These are phyloP conservation scores for Apotomis betuletana DNA, from an alignment of 2,888 invertebrate species.

Conservation along the genomic window DNA sequence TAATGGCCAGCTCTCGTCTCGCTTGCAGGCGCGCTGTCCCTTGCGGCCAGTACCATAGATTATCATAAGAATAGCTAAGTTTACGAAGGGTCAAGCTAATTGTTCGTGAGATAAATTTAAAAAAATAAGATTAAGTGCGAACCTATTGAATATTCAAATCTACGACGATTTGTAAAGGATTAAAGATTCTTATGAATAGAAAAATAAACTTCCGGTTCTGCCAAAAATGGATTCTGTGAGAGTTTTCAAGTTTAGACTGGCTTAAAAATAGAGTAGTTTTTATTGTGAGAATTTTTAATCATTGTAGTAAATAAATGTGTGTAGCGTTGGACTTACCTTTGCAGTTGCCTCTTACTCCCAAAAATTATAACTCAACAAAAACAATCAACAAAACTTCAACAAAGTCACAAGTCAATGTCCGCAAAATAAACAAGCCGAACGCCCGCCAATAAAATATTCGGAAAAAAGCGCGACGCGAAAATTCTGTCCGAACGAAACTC, in stretches of 20 bases:
- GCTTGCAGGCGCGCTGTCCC: conserved; percentile 68
- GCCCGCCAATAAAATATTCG: conserved; percentile 55
- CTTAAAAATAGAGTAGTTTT: not conserved
- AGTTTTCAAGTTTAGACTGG: conserved; percentile 11
- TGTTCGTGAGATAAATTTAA: conserved; percentile 56
- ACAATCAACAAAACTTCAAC: conserved; percentile 74
- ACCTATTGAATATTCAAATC: conserved; percentile 39
- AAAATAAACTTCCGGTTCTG: conserved; percentile 38
- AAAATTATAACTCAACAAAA: conserved; percentile 64
- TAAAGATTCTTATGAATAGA: conserved; percentile 29
- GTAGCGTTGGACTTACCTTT: conserved; percentile 61
- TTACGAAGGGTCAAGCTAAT: conserved; percentile 60
- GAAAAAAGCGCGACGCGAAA: conserved; percentile 50
- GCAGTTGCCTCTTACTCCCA: conserved; percentile 51
- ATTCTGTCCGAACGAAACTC: conserved; percentile 64
- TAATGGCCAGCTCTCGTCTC: conserved; percentile 63
- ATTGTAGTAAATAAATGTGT: conserved; percentile 10
- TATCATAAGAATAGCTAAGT: conserved; percentile 69
- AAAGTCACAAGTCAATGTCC: conserved; percentile 75
- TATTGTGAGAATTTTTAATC: not conserved
- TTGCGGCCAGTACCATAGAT: conserved; percentile 52
- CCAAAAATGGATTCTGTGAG: conserved; percentile 22
- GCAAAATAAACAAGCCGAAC: conserved; percentile 62
- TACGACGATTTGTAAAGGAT: conserved; percentile 31
- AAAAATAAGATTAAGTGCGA: conserved; percentile 30